Base-by-base conservation (phyloP, 1,140 invertebrate species). In the Papilio aristodemus region DNA sequence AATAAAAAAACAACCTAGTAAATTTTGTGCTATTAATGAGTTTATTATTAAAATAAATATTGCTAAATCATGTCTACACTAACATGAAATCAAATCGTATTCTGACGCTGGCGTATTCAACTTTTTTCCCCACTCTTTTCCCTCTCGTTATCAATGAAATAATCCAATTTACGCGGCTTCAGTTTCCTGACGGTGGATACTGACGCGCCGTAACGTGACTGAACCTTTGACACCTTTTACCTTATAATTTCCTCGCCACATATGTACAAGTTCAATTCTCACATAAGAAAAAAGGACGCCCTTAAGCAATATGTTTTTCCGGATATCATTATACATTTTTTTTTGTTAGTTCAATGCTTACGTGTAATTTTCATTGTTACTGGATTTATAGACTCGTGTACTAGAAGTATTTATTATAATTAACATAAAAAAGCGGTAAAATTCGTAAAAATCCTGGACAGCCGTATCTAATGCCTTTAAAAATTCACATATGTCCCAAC, bases 161-260 rank as follows among this genome's bases (percentile, higher is more conserved):
- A 79, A 83, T 78, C 78, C 81, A 84, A 84, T 84, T 84, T 84
- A 76, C 76, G 58, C 71, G 19, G 69, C 79, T 71, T 79, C 80
- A 72, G 69, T 71, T 74, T 62, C 73, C 68, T 64, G 64, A 75
- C 68, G 69, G 46, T 62, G 68, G 76, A 82, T 77, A 85, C 82
- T 85, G 86, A 85, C 86, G 83, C 83, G 80, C 79, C 81, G 76
- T 81, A 86, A 88, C 83, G 84, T 88, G 86, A 84, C 82, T 78
- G 67, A 76, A 78, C 78, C 82, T 75, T 76, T 76, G 74, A 76
- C 76, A 74, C 76, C 77, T 79, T 57, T 14, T 6, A 69, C 67
- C 73, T 76, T 72, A 76, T 73, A 71, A 72, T 75, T 38, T 60
- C 17, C 22, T 36, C 14, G 38, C 32, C 59, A 62, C 10, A 38